These are phyloP conservation scores for Cynoglossus semilaevis DNA, from an alignment of 2,113 vertebrate genomes.

Conservation along the genomic window DNA sequence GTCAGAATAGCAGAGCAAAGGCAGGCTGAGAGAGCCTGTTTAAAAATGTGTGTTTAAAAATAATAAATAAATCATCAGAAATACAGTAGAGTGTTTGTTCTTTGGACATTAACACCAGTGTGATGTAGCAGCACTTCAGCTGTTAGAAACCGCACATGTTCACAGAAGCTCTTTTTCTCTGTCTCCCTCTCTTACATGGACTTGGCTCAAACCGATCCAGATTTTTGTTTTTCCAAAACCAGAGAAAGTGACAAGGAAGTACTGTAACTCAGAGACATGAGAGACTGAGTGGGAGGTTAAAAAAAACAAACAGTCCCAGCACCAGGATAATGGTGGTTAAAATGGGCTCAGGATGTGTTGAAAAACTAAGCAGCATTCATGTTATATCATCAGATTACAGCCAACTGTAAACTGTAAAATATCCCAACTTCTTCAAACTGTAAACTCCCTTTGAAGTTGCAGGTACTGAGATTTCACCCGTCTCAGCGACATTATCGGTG, in stretches of 20 bases:
- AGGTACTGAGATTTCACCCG: too few relatives aligned
- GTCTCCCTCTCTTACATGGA: constrained; percentile 9
- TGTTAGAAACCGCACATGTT: constrained; percentile 18
- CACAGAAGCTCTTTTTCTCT: constrained; percentile 6
- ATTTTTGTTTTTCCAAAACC: neutral
- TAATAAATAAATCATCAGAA: neutral
- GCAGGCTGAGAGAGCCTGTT: constrained; percentile 45
- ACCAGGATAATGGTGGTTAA: too few relatives aligned
- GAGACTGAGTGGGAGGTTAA: neutral
- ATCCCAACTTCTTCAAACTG: too few relatives aligned
- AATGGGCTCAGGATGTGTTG: neutral
- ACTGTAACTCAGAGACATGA: neutral
- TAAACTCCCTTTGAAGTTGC: too few relatives aligned
- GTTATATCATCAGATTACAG: too few relatives aligned
- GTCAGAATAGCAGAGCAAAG: constrained; percentile 13
- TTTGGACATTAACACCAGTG: constrained; percentile 49
- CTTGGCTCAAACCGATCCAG: neutral
- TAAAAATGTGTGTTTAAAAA: constrained; percentile 13
- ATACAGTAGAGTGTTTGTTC: constrained; percentile 41
- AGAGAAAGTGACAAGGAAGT: neutral
- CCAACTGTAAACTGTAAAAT: too few relatives aligned
- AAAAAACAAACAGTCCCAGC: neutral
- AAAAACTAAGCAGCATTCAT: too few relatives aligned
- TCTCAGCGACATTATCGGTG: too few relatives aligned
- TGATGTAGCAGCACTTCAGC: constrained; percentile 33